Evolutionary conservation across 2,113 vertebrate genomes (phyloP).

Genomic region (Oplegnathus fasciatus): DNA sequence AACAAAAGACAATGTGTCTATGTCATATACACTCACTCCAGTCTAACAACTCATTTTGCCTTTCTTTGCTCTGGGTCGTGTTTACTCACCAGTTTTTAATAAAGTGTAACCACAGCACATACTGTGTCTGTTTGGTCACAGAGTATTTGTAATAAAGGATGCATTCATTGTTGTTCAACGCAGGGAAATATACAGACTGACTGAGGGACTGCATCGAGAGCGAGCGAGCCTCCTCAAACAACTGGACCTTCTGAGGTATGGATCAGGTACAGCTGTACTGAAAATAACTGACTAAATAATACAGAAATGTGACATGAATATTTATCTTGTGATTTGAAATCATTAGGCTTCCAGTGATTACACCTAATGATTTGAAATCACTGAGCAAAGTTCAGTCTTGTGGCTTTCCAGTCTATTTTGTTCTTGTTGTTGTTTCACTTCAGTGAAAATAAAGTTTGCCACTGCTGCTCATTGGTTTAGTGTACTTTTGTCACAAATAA

Average conservation of each 20-base stretch:
- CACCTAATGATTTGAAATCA: neutral
- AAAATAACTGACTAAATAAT: neutral
- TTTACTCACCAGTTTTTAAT: neutral
- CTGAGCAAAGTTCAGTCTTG: neutral
- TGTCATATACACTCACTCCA: neutral
- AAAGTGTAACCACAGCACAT: neutral
- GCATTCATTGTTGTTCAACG: slow-evolving; percentile 20
- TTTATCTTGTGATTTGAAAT: neutral
- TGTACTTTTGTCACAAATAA: neutral
- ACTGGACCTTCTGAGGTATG: slow-evolving; percentile 92
- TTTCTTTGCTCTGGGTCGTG: neutral
- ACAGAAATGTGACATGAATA: neutral
- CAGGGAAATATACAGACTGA: slow-evolving; percentile 92
- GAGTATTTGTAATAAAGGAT: neutral
- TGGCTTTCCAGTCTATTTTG: no score
- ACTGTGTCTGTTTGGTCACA: neutral
- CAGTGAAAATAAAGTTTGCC: neutral
- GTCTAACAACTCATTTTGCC: neutral
- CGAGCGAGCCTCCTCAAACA: slow-evolving; percentile 91
- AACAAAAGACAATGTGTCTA: neutral
- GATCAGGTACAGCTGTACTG: neutral
- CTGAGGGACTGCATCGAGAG: slow-evolving; percentile 91
- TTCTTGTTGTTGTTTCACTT: neutral
- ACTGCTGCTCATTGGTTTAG: neutral
- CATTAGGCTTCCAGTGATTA: neutral